Base-by-base conservation (phyloP, 2,888 invertebrate genomes). In the Chelonus formosanus region DNA sequence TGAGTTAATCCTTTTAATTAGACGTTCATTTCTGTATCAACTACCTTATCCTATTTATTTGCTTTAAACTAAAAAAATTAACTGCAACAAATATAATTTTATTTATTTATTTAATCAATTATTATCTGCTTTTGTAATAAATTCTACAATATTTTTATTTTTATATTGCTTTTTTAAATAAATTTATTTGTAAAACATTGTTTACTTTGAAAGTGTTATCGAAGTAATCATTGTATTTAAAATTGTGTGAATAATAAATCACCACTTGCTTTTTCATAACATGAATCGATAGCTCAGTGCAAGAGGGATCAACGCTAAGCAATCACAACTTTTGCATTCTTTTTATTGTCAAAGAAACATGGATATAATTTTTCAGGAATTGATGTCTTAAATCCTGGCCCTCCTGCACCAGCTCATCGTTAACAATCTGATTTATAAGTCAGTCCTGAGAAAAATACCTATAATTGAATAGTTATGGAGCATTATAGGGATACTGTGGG, bases 1-100 rank as follows among this genome's bases (percentile, higher is more conserved):
- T 83, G 77, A 81, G 82, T 80, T 75, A 50, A 48, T 53, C 50
- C 40, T 70, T 62, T 70, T 63, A 63, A 56, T 69, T 43, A 59
- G 61, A 55, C 36, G 10, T 44, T 8, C 5, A 47, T 10, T 20
- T 5, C 47, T 58, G 35, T 5, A 35, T 35, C 8, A 8, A 44
- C 32, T 47, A 36, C 35, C 36, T 3, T 47, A 36, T 48, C 20
- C 5, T 2, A 48, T 35, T 35, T 35, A 20, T 35, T 36, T 36
- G n/a, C 20, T 10, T 48, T 48, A 20, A 20, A 20, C 20, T 20
- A 20, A 20, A 20, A 20, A 20, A 20, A 20, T 20, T 20, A 20
- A 2, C 20, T 20, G 20, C 20, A 20, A 20, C 2, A 20, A 20
- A 1, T 20, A 20, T 20, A 2, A 20, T 20, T 20, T 20, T 20